These are phyloP conservation scores for Tautogolabrus adspersus DNA, from an alignment of 2,113 vertebrate species.

Conservation along the genomic window DNA sequence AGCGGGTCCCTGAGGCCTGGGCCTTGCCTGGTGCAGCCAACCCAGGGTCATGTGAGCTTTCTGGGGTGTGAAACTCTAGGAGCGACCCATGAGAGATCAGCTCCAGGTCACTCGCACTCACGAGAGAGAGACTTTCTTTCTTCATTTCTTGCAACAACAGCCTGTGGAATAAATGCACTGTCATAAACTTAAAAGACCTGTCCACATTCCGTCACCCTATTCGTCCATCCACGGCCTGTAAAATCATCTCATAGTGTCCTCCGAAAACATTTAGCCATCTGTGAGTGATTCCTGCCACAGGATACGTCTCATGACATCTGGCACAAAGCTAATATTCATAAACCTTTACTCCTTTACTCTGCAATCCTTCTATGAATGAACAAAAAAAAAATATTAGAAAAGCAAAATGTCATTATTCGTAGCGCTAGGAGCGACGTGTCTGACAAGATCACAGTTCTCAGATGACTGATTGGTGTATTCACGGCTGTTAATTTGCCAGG, in stretches of 20 bases:
- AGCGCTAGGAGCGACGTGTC: slow-evolving; percentile 49
- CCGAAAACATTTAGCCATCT: slow-evolving; percentile 85
- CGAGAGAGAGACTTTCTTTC: slow-evolving; percentile 68
- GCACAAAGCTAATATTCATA: slow-evolving; percentile 76
- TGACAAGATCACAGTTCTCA: slow-evolving; percentile 78
- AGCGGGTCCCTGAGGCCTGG: slow-evolving; percentile 88
- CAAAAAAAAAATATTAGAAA: slow-evolving; percentile 48
- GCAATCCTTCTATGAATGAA: slow-evolving; percentile 33
- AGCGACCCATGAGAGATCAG: slow-evolving; percentile 86
- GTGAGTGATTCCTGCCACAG: slow-evolving; percentile 85
- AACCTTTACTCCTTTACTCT: slow-evolving; percentile 50
- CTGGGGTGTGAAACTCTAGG: slow-evolving; percentile 89
- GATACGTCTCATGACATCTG: slow-evolving; percentile 84
- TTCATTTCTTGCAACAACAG: slow-evolving; percentile 81
- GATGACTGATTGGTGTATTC: slow-evolving; percentile 86
- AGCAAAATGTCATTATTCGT: slow-evolving; percentile 66
- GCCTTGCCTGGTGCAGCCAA: slow-evolving; percentile 88
- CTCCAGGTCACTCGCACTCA: slow-evolving; percentile 89
- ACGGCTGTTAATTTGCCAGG: slow-evolving; percentile 89
- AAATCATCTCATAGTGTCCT: slow-evolving; percentile 91
- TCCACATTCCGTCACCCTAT: slow-evolving; percentile 85
- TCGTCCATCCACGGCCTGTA: slow-evolving; percentile 86
- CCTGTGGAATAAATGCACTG: slow-evolving; percentile 84
- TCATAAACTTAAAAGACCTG: slow-evolving; percentile 81
- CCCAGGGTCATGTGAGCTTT: slow-evolving; percentile 86